Base-by-base conservation (phyloP, 2,113 vertebrate species). In the Pogonocichla stellata region DNA sequence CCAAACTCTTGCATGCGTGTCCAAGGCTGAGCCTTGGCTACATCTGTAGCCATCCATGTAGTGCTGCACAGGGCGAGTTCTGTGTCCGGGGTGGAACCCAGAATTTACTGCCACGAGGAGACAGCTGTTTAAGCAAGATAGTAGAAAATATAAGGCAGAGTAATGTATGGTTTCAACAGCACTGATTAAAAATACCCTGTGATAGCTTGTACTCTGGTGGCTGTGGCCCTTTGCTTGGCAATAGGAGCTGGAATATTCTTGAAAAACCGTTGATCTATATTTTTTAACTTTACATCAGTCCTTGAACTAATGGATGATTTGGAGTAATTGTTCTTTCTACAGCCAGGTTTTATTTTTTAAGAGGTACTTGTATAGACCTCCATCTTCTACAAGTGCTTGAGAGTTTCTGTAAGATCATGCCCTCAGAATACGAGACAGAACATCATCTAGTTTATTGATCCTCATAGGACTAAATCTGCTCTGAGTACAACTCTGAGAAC, bases 341-440 rank as follows among this genome's bases (percentile, higher is more conserved):
- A 91, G 51, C n/a, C 43, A 67, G 31, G 22, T 83, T 90, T 93
- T 82, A 57, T 88, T 93, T 95, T 89, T 85, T 61, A 88, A 95
- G 91, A 51, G 38, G 43, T 80, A 36, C 47, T 53, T 89, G 8
- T 84, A 17, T n/a, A 93, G 58, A 77, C 12, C 29, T 93, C 2
- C 9, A 31, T 88, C 57, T 90, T 51, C n/a, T 80, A 38, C 28
- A 84, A 71, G 57, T 57, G 15, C 45, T 81, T 86, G 31, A 85
- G 25, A 60, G 12, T 31, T 36, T 60, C 43, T 48, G 6, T 69
- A 50, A 69, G 64, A 72, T 48, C 51, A 67, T 80, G 31, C 36
- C 80, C 36, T 84, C 28, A 74, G 43, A 67, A 87, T 89, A 78
- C 23, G 17, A 84, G 43, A 53, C 40, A 56, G 72, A 67, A 84